These are phyloP conservation scores for Magallana angulata DNA, from an alignment of 1,140 invertebrate species.

Conservation along the genomic window DNA sequence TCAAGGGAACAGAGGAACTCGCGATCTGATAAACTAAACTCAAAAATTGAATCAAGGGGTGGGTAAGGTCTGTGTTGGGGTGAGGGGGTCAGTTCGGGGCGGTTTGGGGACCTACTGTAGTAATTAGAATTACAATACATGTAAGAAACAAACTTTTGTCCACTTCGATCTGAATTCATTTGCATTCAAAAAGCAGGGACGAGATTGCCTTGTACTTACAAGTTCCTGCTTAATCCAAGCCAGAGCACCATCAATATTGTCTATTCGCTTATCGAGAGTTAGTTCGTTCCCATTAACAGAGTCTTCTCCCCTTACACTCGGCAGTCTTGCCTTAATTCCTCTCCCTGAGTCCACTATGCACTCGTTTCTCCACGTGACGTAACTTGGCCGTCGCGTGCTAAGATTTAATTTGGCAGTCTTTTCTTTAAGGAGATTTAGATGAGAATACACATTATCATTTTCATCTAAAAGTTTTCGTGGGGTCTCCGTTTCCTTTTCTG, in stretches of 20 bases:
- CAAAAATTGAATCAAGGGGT: too few relatives aligned
- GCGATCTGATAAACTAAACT: too few relatives aligned
- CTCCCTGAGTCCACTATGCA: constrained; percentile 37
- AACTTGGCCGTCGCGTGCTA: constrained; percentile 28
- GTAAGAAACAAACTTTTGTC: not conserved
- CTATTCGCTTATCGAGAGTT: constrained; percentile 36
- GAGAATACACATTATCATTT: constrained; percentile 41
- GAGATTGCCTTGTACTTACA: not conserved
- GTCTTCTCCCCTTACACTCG: constrained; percentile 2
- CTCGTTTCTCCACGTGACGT: constrained; percentile 44
- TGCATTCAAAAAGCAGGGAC: too few relatives aligned
- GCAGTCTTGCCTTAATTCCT: constrained; percentile 35
- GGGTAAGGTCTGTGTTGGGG: too few relatives aligned
- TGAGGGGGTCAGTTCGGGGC: too few relatives aligned
- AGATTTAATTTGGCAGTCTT: constrained; percentile 44
- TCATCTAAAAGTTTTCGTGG: constrained; percentile 18
- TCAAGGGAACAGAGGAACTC: too few relatives aligned
- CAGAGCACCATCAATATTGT: constrained; percentile 42
- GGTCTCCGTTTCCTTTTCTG: not conserved
- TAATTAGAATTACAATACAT: not conserved
- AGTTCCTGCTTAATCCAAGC: constrained; percentile 42
- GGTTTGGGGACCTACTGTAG: too few relatives aligned
- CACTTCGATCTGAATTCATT: not conserved
- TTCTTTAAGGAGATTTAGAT: constrained; percentile 40
- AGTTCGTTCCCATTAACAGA: constrained; percentile 21